Base-by-base conservation (phyloP, 2,797 vertebrate species). In the Megalops cyprinoides region DNA sequence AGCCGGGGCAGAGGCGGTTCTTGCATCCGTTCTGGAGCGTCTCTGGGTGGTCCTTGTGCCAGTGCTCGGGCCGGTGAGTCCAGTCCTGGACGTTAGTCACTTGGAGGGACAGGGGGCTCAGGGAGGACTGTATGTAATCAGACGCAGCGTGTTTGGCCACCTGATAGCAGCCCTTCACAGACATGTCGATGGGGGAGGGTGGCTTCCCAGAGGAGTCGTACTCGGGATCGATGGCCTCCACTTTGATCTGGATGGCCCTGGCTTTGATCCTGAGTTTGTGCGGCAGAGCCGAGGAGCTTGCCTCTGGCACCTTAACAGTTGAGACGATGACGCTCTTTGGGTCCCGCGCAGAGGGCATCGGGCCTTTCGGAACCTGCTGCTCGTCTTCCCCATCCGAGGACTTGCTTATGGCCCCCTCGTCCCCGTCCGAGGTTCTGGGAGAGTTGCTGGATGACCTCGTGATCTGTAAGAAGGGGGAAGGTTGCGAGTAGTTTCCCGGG, bases 201-300 rank as follows among this genome's bases (percentile, higher is more conserved):
- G 93, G 87, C 90, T 96, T 97, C 53, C 92, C 94, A 0, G 94
- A 87, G 20, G 94, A 89, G 80, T 97, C 95, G 6, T 96, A 97
- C 34, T 97, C 96, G 0, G 92, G 91, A 85, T 99, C 97, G 0
- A 96, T 78, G 23, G 96, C 89, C 94, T 99, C 98, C 78, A 95
- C 94, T 91, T 99, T 99, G 84, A 99, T 94, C 89, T 96, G 97
- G 91, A 96, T 91, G 89, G 94, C 96, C 90, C 94, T 96, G 90
- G 95, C 94, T 90, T 99, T 99, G 87, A 99, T 95, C 77, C 98
- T 92, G 79, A 99, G 95, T 91, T 99, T 99, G 87, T 99, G 98
- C 20, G 98, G 98, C 93, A 99, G 87, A 84, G 97, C 98, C 8
- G 94, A 96, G 75, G 95, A 91, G 82, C 89, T 91, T 58, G 92